Conservation (phyloP, 2,888 invertebrate genomes). For the Polymixis flavicincta region DNA sequence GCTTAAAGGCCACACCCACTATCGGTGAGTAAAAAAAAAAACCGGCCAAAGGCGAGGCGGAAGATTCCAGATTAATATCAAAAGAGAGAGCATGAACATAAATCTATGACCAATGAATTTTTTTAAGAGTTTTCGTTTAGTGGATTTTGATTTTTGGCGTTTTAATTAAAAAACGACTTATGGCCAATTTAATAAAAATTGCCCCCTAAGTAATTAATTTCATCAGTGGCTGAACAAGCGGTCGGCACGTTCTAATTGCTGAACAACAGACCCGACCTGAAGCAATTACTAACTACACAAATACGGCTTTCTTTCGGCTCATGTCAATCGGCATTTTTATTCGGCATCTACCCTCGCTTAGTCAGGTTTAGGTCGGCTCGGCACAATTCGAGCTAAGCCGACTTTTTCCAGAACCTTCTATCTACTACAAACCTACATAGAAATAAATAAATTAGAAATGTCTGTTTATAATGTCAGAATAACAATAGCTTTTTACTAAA, state of each 20-base stretch:
- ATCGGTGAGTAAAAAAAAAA: background rate
- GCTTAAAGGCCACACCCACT: slow-evolving; percentile 21
- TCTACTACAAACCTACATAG: no score
- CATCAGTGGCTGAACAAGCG: background rate
- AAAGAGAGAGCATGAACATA: background rate
- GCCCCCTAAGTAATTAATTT: background rate
- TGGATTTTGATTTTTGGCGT: no score
- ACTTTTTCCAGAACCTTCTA: background rate
- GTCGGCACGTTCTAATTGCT: background rate
- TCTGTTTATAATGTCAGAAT: no score
- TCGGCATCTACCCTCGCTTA: background rate
- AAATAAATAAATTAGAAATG: no score
- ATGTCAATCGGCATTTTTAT: background rate
- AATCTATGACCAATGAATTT: background rate
- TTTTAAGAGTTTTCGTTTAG: background rate
- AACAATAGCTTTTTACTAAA: no score
- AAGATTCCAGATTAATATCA: background rate
- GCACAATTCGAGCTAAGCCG: background rate
- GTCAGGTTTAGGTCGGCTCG: background rate
- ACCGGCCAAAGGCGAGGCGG: background rate
- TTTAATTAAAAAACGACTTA: no score
- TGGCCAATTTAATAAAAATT: no score
- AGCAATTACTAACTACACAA: background rate
- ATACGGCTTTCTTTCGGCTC: background rate
- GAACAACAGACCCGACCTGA: background rate